Evolutionary conservation across 2,888 invertebrate genomes (phyloP).

Genomic region (Stenchaetothrips biformis): DNA sequence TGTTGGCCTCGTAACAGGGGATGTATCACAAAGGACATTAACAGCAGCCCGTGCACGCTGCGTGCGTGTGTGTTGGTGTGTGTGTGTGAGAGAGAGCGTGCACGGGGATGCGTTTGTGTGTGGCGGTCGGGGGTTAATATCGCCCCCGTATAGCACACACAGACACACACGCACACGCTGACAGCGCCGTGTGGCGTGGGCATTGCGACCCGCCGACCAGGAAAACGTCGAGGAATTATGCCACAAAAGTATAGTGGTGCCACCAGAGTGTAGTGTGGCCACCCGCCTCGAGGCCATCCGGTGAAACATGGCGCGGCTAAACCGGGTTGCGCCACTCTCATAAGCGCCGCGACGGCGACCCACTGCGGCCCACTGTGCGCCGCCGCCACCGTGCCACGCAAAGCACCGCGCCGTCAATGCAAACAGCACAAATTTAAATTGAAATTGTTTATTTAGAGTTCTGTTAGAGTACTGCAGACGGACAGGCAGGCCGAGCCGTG

Average conservation of each 20-base stretch:
- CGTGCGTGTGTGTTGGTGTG: neutral
- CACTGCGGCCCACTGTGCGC: too few species aligned
- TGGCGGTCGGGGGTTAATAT: neutral
- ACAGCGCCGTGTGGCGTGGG: neutral
- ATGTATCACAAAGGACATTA: slow-evolving; percentile 25
- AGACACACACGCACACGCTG: neutral
- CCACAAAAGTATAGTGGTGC: neutral
- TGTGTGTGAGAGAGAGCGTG: neutral
- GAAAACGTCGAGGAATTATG: slow-evolving; percentile 8
- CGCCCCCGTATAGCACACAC: slow-evolving; percentile 13
- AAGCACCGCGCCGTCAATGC: too few species aligned
- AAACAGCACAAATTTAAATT: too few species aligned
- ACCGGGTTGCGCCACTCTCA: too few species aligned
- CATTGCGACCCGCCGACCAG: neutral
- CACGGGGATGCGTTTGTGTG: too few species aligned
- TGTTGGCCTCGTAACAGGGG: slow-evolving; percentile 11
- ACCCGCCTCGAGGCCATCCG: too few species aligned
- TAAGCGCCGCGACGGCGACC: too few species aligned
- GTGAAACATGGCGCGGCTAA: too few species aligned
- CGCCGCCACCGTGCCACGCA: too few species aligned
- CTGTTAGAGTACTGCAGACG: too few species aligned
- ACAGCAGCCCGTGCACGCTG: slow-evolving; percentile 15
- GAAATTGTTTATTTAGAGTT: too few species aligned
- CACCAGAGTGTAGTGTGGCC: neutral
- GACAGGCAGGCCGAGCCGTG: too few species aligned